Base-by-base conservation (phyloP, 2,888 invertebrate genomes). In the Aplocera efformata region DNA sequence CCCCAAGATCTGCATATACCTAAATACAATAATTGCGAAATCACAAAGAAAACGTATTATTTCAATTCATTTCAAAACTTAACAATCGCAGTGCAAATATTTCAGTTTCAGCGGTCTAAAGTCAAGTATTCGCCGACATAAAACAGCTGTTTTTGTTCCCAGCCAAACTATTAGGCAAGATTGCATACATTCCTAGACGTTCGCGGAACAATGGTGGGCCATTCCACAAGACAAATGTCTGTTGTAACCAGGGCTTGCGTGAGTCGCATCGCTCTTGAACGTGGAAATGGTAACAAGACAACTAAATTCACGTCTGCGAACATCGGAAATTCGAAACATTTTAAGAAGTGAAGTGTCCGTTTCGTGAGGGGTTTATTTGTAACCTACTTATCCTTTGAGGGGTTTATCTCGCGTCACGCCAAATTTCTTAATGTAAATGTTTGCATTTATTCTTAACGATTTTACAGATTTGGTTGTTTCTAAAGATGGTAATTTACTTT, bases 141-240 rank as follows among this genome's bases (percentile, higher is more conserved):
- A 39, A 42, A 42, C 43, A 50, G 50, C 50, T 53, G 48, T 31
- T 46, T 42, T 36, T 31, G 32, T 34, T 40, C 36, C 26, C 32
- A 32, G 6, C 26, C 36, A 40, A 49, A 50, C 50, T 53, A 48
- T 50, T 53, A 48, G 45, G 42, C 42, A 46, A 42, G 42, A 37
- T 40, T 50, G 53, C 50, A 50, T 42, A 50, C 46, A 48, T 48
- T 44, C 36, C 40, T 30, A 46, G 42, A 38, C 41, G 43, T 46
- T 41, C 28, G 29, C 23, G 30, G 26, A 41, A 48, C 50, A 43
- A 32, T 37, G 32, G 36, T 36, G 45, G 32, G 47, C 42, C 38
- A 43, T 40, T 50, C 42, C 34, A 21, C 26, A 42, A 53, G 53
- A 50, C 44, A 45, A 48, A 48, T 50, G 47, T 33, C 8, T 22